Evolutionary conservation across 1,140 invertebrate species (phyloP).

Genomic region (Hormaphis cornu): DNA sequence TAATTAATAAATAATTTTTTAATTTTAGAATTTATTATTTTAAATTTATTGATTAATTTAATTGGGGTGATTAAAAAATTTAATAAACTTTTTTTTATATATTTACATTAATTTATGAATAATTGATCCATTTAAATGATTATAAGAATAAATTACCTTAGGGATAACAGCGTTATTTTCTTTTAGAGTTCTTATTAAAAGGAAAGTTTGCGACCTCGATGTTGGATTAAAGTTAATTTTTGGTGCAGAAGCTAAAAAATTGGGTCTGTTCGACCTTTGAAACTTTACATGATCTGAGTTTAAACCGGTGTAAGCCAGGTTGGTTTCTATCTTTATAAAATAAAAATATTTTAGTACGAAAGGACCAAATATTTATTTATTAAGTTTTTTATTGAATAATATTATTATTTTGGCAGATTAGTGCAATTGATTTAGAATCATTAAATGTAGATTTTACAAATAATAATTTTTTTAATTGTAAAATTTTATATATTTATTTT

Average conservation of each 20-base stretch:
- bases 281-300: slow-evolving; percentile 71
- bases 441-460: not conserved
- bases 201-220: slow-evolving; percentile 63
- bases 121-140: too few species aligned
- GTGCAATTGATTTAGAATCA: slow-evolving; percentile 12
- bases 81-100: slow-evolving; percentile 52
- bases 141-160: slow-evolving; percentile 51
- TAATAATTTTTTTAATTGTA: slow-evolving; percentile 48
- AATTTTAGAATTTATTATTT: not conserved
- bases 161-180: slow-evolving; percentile 63
- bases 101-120: too few species aligned
- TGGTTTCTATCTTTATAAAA: slow-evolving; percentile 57
- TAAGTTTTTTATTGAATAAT: slow-evolving; percentile 43
- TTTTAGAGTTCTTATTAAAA: slow-evolving; percentile 53
- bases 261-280: slow-evolving; percentile 68
- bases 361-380: slow-evolving; percentile 47
- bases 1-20: slow-evolving; percentile 50
- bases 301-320: slow-evolving; percentile 63
- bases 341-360: slow-evolving; percentile 55
- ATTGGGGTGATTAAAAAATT: slow-evolving; percentile 46
- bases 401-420: slow-evolving; percentile 39
- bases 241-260: slow-evolving; percentile 50
- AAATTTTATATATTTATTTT: slow-evolving; percentile 54
- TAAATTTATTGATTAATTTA: slow-evolving; percentile 43
- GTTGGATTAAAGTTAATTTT: slow-evolving; percentile 62